Conservation (phyloP, 2,797 vertebrate species). For the Anas capensis region DNA sequence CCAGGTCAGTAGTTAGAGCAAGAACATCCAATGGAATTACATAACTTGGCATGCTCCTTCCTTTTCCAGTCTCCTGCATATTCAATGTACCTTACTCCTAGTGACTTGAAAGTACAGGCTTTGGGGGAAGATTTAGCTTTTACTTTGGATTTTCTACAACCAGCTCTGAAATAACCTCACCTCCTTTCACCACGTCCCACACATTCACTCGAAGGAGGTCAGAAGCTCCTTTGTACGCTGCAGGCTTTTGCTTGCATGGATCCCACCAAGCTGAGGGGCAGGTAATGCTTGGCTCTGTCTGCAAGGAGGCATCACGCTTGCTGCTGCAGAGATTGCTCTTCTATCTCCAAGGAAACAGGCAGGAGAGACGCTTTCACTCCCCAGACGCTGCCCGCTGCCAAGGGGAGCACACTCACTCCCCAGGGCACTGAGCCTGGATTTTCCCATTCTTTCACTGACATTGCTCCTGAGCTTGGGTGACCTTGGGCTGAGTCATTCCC, state of each 20-base stretch:
- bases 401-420: neutral
- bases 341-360: constrained; percentile 36
- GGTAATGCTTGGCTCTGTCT: neutral
- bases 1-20: constrained; percentile 51
- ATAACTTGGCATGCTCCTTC: constrained; percentile 41
- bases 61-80: constrained; percentile 6
- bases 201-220: neutral
- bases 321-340: neutral
- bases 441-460: neutral
- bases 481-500: neutral
- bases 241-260: accelerated
- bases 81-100: constrained; percentile 1
- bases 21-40: constrained; percentile 40
- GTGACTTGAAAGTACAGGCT: neutral
- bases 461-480: neutral
- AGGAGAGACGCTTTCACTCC: neutral
- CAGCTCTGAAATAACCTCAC: neutral
- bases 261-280: neutral
- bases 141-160: neutral
- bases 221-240: neutral
- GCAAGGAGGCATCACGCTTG: accelerated
- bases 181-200: neutral
- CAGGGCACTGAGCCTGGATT: neutral
- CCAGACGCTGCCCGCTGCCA: neutral
- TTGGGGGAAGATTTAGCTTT: neutral